Conservation (phyloP, 1,140 invertebrate genomes). For the Eubasilissa regina region DNA sequence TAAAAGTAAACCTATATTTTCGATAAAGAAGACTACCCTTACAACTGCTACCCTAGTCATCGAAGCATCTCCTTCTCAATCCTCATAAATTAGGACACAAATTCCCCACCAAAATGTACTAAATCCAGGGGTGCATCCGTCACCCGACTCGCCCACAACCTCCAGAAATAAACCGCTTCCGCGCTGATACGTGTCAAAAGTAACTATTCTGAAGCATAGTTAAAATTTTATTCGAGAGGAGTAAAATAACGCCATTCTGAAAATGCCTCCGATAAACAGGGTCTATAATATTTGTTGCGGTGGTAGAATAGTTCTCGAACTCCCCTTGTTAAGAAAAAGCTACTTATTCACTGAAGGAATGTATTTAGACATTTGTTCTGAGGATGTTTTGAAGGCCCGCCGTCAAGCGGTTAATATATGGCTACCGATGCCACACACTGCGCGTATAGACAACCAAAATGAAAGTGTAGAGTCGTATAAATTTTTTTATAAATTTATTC, state of each 20-base stretch:
- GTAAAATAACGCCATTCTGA: neutral
- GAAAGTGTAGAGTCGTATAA: conserved; percentile 8
- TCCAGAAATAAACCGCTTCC: conserved; percentile 13
- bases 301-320: conserved; percentile 1
- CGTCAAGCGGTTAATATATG: conserved; percentile 50
- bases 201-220: conserved; percentile 1
- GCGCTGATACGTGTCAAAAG: conserved; percentile 30
- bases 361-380: conserved; percentile 55
- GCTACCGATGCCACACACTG: conserved; percentile 47
- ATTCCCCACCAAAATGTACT: conserved; percentile 54
- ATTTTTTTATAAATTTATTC: neutral
- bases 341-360: conserved; percentile 41
- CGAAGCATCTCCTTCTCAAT: conserved; percentile 12
- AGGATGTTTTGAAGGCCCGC: conserved; percentile 48
- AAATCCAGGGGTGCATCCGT: conserved; percentile 54
- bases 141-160: conserved; percentile 34
- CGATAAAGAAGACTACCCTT: too few relatives aligned
- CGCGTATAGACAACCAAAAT: conserved; percentile 19
- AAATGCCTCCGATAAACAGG: neutral
- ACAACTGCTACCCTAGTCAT: neutral
- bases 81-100: conserved; percentile 50
- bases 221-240: neutral
- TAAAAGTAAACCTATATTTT: too few relatives aligned
- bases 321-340: conserved; percentile 3
- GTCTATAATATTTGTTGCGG: neutral